These are phyloP conservation scores for Rotaria socialis DNA, from an alignment of 2,888 invertebrate species.

Conservation along the genomic window DNA sequence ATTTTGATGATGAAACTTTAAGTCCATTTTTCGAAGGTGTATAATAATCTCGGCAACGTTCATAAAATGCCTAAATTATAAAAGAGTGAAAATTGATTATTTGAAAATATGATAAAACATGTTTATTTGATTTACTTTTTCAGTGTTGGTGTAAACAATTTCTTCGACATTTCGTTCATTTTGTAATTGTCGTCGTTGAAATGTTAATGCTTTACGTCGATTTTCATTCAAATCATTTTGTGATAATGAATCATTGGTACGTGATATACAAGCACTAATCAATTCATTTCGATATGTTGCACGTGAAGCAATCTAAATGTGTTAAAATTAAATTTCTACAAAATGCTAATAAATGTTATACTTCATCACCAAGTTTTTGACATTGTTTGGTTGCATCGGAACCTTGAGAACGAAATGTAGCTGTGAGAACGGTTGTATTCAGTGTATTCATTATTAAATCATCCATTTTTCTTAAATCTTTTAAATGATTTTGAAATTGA, in stretches of 20 bases:
- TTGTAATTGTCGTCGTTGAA: slow-evolving; percentile 29
- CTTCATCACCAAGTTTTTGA: neutral
- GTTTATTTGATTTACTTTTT: neutral
- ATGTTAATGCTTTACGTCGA: neutral
- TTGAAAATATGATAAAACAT: neutral
- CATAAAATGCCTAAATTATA: slow-evolving; percentile 8
- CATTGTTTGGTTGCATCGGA: neutral
- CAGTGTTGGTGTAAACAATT: neutral
- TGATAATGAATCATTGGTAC: neutral
- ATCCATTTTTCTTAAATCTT: slow-evolving; percentile 2
- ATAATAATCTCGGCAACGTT: slow-evolving; percentile 27
- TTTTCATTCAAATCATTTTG: neutral
- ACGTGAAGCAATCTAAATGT: slow-evolving; percentile 13
- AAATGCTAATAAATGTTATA: neutral
- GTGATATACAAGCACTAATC: neutral
- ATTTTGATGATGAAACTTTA: neutral
- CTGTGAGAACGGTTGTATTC: slow-evolving; percentile 13
- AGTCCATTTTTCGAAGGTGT: neutral
- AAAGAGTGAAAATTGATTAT: neutral
- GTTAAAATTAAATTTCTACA: neutral
- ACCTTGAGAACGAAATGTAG: slow-evolving; percentile 30
- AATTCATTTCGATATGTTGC: neutral
- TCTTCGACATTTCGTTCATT: slow-evolving; percentile 21
- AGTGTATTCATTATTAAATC: slow-evolving; percentile 14
- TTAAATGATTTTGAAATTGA: slow-evolving; percentile 36